Conservation (phyloP, 2,797 vertebrate species). For the Silurus lanzhouensis region DNA sequence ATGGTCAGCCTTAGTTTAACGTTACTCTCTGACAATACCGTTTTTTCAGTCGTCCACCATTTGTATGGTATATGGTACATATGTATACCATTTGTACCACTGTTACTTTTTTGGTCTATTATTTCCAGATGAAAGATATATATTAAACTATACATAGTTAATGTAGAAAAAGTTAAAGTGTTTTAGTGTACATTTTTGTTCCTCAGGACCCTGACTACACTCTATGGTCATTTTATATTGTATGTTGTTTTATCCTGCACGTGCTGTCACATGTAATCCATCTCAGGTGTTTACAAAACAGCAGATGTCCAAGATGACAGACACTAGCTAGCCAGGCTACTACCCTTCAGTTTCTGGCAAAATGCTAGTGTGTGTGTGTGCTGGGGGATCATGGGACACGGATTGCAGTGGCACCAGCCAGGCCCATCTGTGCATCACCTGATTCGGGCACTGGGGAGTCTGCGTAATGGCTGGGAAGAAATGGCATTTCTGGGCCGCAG, state of each 20-base stretch:
- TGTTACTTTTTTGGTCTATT: background rate
- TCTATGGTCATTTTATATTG: background rate
- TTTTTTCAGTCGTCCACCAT: background rate
- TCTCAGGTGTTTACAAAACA: constrained; percentile 4
- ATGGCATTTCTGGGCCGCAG: constrained; percentile 74
- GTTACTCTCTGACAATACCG: background rate
- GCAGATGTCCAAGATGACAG: constrained; percentile 34
- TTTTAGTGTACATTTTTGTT: background rate
- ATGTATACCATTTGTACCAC: no score
- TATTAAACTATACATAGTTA: background rate
- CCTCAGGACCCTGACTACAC: background rate
- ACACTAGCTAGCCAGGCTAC: background rate
- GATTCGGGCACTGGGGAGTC: constrained; percentile 73
- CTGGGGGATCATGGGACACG: constrained; percentile 43
- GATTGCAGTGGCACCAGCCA: constrained; percentile 68
- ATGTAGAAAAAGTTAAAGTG: background rate
- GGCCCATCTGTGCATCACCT: constrained; percentile 83
- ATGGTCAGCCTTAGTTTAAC: background rate
- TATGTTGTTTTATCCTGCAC: background rate
- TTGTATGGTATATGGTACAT: background rate
- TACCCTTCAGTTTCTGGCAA: background rate
- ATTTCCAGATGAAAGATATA: background rate
- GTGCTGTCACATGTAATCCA: background rate
- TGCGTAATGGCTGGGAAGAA: constrained; percentile 83
- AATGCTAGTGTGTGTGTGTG: constrained; percentile 15